These are phyloP conservation scores for Ia io DNA, from an alignment of 2,113 vertebrate genomes.

Conservation along the genomic window DNA sequence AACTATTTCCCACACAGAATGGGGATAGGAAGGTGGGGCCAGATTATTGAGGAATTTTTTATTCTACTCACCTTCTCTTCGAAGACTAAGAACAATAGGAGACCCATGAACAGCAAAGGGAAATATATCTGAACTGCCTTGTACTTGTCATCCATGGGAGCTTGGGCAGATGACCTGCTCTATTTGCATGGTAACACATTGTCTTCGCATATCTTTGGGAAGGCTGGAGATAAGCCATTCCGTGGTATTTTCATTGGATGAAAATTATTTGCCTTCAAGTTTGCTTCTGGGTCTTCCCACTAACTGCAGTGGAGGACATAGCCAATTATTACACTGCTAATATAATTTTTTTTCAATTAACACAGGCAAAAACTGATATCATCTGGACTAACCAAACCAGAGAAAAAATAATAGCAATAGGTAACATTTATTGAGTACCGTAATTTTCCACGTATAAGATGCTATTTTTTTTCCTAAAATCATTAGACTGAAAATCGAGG, in stretches of 20 bases:
- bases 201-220: background rate
- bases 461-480: too few species aligned
- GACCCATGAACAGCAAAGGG: background rate
- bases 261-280: background rate
- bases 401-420: background rate
- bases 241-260: background rate
- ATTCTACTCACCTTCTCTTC: background rate
- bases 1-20: background rate
- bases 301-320: background rate
- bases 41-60: background rate
- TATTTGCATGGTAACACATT: background rate
- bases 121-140: background rate
- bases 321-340: background rate
- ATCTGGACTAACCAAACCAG: background rate
- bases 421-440: background rate
- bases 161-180: background rate
- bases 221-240: background rate
- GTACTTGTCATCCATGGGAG: background rate
- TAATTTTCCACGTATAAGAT: too few species aligned
- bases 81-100: background rate
- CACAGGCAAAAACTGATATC: background rate
- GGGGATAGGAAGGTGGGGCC: background rate
- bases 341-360: background rate
- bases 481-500: too few species aligned
- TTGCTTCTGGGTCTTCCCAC: background rate